phyloP scores from a whole-genome alignment of 1,140 invertebrate genomes.

The Carposina sasakii region DNA sequence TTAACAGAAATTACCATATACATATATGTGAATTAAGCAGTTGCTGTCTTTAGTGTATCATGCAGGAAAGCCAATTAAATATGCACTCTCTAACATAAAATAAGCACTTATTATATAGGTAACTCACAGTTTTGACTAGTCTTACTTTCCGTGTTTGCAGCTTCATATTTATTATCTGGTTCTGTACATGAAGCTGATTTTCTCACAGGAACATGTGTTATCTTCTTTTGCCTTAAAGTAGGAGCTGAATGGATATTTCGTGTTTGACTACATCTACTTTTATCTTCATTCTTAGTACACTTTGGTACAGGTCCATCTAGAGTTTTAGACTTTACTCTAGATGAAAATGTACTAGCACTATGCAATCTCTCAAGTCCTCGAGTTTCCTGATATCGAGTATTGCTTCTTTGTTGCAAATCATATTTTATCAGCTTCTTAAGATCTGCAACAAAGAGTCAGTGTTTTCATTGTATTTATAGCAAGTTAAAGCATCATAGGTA shows the following conservation, averaged over 20 bases:
- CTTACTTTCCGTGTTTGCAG: constrained; percentile 28
- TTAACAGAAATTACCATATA: too few species aligned
- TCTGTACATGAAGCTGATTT: constrained; percentile 48
- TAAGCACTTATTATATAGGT: too few species aligned
- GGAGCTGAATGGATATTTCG: constrained; percentile 49
- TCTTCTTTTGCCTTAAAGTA: constrained; percentile 26
- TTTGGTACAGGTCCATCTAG: constrained; percentile 19
- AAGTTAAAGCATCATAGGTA: too few species aligned
- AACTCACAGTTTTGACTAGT: constrained; percentile 57
- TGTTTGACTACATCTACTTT: constrained; percentile 22
- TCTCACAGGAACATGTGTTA: constrained; percentile 18
- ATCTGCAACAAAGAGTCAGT: too few species aligned
- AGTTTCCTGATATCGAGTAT: constrained; percentile 23
- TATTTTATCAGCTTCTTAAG: constrained; percentile 74
- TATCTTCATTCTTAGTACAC: constrained; percentile 41
- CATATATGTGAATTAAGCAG: too few species aligned
- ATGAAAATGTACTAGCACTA: constrained; percentile 65
- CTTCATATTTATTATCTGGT: constrained; percentile 37
- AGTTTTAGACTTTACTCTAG: constrained; percentile 50
- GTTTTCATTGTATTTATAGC: too few species aligned
- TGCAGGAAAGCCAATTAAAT: too few species aligned
- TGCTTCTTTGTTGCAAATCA: constrained; percentile 56
- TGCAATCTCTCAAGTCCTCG: constrained; percentile 62
- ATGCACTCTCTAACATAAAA: too few species aligned
- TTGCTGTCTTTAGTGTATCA: too few species aligned